A percentile compares a stretch with the other conserved stretches of the same genome.
phyloP scores from a whole-genome alignment of 2,113 vertebrate genomes.

The Neolamprologus ventralis region DNA sequence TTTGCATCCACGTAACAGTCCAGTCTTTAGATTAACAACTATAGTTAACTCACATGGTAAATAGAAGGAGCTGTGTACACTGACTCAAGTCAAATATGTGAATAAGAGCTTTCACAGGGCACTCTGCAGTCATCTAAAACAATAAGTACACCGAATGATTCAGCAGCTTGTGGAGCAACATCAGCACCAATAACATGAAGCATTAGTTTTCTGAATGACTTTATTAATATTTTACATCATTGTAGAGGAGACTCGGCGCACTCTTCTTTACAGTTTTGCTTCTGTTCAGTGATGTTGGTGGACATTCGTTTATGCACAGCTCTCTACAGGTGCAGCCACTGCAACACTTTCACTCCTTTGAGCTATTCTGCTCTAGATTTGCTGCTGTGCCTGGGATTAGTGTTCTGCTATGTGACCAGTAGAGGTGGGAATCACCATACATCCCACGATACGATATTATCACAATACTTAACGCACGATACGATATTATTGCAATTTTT shows the following conservation, averaged over 20 bases:
- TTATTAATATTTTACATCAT: background rate
- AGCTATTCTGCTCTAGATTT: background rate
- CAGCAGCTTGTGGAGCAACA: background rate
- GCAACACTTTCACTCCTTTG: background rate
- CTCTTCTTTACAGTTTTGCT: background rate
- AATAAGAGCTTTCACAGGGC: background rate
- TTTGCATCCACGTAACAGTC: background rate
- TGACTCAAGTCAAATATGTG: background rate
- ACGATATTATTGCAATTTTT: too few species aligned
- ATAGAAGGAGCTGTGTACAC: background rate
- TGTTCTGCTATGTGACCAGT: fast-evolving
- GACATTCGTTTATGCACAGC: background rate
- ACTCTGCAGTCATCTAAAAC: background rate
- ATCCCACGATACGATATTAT: too few species aligned
- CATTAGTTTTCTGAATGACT: background rate
- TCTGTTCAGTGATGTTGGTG: background rate
- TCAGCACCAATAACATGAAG: background rate
- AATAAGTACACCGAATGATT: background rate
- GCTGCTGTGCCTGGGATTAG: background rate
- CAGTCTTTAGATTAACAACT: background rate
- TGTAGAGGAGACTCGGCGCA: background rate
- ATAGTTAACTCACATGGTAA: background rate
- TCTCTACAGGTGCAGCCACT: background rate
- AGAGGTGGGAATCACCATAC: too few species aligned
- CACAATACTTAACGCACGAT: too few species aligned